Evolutionary conservation across 2,797 vertebrate genomes (phyloP).

Genomic region (Acrossocheilus wenchowensis): DNA sequence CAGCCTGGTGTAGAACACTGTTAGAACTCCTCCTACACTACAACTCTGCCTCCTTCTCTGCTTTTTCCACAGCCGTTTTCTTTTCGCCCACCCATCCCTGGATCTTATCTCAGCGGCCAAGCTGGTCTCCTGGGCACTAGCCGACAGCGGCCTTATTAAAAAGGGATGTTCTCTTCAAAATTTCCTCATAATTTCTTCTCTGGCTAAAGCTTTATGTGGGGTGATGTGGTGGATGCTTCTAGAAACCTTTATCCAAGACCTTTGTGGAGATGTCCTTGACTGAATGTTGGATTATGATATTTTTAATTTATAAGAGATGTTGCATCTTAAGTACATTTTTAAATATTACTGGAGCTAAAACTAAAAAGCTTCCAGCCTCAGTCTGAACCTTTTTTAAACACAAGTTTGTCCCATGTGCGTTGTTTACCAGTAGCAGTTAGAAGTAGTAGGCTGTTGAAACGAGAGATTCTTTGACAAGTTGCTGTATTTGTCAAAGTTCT

Average conservation of each 20-base stretch:
- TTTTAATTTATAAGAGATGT: neutral
- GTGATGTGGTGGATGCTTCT: neutral
- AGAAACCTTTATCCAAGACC: neutral
- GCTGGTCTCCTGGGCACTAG: conserved; percentile 32
- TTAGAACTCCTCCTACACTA: conserved; percentile 29
- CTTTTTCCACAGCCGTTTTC: neutral
- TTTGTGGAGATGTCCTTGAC: neutral
- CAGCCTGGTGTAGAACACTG: conserved; percentile 28
- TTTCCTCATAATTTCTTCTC: neutral
- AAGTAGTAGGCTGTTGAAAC: too few species aligned
- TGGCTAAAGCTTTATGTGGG: neutral
- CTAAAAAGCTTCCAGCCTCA: too few species aligned
- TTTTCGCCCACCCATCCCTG: conserved; percentile 11
- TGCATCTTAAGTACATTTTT: neutral
- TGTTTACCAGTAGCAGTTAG: too few species aligned
- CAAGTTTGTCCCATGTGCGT: too few species aligned
- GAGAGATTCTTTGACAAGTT: too few species aligned
- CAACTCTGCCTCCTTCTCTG: conserved; percentile 14
- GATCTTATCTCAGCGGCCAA: conserved; percentile 46
- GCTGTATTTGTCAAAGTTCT: too few species aligned
- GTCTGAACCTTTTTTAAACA: too few species aligned
- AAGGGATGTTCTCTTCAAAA: conserved; percentile 38
- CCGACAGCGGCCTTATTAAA: conserved; percentile 46
- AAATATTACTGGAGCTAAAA: neutral
- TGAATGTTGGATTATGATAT: neutral